A percentile compares a stretch with the other conserved stretches of the same genome.
phyloP scores from a whole-genome alignment of 2,113 vertebrate genomes.

The Emydocephalus ijimae region DNA sequence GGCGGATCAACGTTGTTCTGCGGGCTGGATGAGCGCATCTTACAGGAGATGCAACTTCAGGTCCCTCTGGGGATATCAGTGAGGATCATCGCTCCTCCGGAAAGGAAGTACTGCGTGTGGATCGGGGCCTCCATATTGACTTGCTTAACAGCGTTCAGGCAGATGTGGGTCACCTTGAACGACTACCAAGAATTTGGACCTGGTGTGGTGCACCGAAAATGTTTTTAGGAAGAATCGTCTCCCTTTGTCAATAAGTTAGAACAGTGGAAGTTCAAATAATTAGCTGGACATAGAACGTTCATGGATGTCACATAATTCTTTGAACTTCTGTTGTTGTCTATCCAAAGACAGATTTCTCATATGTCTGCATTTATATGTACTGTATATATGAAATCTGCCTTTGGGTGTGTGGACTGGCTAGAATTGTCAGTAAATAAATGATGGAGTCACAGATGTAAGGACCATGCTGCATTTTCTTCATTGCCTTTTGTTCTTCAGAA shows the following conservation, averaged over 20 bases:
- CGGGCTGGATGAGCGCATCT: slow-evolving; percentile 59
- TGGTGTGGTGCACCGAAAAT: slow-evolving; percentile 46
- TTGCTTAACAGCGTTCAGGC: slow-evolving; percentile 59
- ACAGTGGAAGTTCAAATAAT: background rate
- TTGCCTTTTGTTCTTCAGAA: background rate
- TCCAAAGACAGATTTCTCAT: background rate
- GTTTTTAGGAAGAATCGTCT: slow-evolving; percentile 28
- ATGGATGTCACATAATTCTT: background rate
- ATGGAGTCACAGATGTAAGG: background rate
- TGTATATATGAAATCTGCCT: background rate
- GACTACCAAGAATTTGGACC: slow-evolving; percentile 63
- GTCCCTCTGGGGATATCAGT: slow-evolving; percentile 45
- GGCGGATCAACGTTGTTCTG: slow-evolving; percentile 59
- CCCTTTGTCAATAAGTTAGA: accelerated
- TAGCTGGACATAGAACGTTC: background rate
- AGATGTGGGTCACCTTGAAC: slow-evolving; percentile 57
- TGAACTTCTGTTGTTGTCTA: background rate
- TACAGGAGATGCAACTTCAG: slow-evolving; percentile 56
- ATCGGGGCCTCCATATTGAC: slow-evolving; percentile 60
- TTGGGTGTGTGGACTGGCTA: background rate
- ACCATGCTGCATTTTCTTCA: background rate
- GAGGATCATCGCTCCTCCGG: slow-evolving; percentile 27
- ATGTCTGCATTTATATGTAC: background rate
- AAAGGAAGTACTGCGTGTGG: slow-evolving; percentile 61
- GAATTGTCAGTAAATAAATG: slow-evolving; percentile 5